A percentile compares a stretch with the other conserved stretches of the same genome.
Evolutionary conservation across 1,140 invertebrate species (phyloP).

Genomic region (Cryptotermes secundus): DNA sequence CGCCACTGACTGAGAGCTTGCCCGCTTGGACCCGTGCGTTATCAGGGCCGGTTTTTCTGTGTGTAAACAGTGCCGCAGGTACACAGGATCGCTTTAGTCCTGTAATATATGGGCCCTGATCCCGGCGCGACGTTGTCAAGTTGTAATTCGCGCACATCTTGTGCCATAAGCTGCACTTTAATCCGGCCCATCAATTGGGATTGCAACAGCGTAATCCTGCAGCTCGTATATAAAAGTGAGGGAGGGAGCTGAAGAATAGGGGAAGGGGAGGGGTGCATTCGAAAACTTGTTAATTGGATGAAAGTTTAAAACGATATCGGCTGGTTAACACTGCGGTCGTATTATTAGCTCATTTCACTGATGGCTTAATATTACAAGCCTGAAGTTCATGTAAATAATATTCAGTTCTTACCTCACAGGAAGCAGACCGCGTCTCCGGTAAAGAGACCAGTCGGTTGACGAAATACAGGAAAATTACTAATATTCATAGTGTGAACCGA

Average conservation of each 20-base stretch:
- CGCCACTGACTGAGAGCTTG: background rate
- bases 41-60: constrained; percentile 7
- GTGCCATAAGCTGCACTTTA: constrained; percentile 26
- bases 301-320: background rate
- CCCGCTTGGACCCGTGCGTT: background rate
- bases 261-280: background rate
- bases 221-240: background rate
- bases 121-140: constrained; percentile 28
- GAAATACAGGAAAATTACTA: too few relatives aligned
- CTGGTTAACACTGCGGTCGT: background rate
- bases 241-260: background rate
- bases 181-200: constrained; percentile 28
- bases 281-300: background rate
- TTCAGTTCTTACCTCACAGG: too few relatives aligned
- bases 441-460: too few relatives aligned
- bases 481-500: too few relatives aligned
- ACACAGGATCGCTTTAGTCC: constrained; percentile 24
- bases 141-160: constrained; percentile 23
- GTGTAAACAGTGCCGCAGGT: constrained; percentile 19
- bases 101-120: constrained; percentile 30
- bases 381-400: too few relatives aligned
- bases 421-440: too few relatives aligned
- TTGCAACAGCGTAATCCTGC: constrained; percentile 27
- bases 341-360: background rate
- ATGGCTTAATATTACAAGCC: background rate